Percentiles rank a stretch among this genome's conserved stretches.
These are phyloP conservation scores for Etheostoma perlongum DNA, from an alignment of 2,797 vertebrate genomes.

Conservation along the genomic window DNA sequence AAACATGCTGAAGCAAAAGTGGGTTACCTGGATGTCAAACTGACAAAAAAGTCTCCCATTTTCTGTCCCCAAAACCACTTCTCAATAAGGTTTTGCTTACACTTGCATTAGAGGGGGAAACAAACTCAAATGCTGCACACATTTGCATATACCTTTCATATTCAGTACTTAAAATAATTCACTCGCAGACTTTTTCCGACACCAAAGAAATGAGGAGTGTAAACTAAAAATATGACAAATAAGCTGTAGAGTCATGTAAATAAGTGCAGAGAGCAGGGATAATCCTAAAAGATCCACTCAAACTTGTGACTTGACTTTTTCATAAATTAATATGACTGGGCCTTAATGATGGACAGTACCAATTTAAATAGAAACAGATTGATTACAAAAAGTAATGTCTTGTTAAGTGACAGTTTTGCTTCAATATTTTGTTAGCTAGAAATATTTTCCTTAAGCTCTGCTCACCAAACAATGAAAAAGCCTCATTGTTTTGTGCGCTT, in stretches of 20 bases:
- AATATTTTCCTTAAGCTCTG: background rate
- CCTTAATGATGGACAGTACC: slow-evolving; percentile 12
- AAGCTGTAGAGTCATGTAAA: slow-evolving; percentile 20
- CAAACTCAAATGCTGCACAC: slow-evolving; percentile 41
- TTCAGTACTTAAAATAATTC: slow-evolving; percentile 43
- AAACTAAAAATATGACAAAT: slow-evolving; percentile 51
- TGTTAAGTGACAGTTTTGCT: background rate
- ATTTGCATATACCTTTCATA: slow-evolving; percentile 53
- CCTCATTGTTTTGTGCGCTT: background rate
- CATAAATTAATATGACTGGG: slow-evolving; percentile 16
- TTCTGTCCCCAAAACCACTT: slow-evolving; percentile 45
- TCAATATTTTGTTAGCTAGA: background rate
- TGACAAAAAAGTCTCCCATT: slow-evolving; percentile 67
- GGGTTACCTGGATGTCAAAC: slow-evolving; percentile 84
- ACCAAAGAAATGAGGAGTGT: slow-evolving; percentile 33
- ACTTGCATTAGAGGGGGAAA: slow-evolving; percentile 46
- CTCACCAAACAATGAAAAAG: background rate
- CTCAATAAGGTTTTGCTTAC: slow-evolving; percentile 27
- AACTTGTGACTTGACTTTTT: slow-evolving; percentile 35
- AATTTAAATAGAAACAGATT: slow-evolving; percentile 17
- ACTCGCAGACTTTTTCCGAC: background rate
- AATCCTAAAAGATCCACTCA: slow-evolving; percentile 42
- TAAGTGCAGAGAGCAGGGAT: slow-evolving; percentile 35
- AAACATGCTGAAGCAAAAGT: slow-evolving; percentile 79
- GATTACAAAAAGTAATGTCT: background rate